These are phyloP conservation scores for Amiota communis DNA, from an alignment of 2,888 invertebrate species.

Conservation along the genomic window DNA sequence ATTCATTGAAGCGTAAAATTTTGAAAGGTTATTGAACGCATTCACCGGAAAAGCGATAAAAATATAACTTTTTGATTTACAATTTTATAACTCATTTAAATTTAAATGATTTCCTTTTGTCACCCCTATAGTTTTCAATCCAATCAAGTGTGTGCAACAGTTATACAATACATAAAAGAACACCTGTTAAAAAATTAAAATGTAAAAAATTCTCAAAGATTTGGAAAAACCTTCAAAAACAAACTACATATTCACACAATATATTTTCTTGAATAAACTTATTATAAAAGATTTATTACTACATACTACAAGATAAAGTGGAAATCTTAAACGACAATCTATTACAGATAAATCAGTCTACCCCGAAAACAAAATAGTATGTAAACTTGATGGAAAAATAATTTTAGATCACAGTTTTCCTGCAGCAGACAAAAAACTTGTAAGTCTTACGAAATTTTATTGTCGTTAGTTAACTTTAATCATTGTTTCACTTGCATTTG, in stretches of 20 bases:
- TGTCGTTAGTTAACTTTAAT: conserved; percentile 3
- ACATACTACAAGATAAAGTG: conserved; percentile 46
- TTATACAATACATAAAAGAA: too few species aligned
- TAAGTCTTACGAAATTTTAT: conserved; percentile 45
- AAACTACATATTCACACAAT: conserved; percentile 46
- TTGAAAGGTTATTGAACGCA: conserved; percentile 1
- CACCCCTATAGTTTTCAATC: too few species aligned
- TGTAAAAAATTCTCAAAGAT: too few species aligned
- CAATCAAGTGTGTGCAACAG: too few species aligned
- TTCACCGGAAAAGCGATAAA: conserved; percentile 24
- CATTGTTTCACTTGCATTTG: conserved; percentile 32
- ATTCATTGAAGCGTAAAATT: neutral
- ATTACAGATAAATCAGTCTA: conserved; percentile 42
- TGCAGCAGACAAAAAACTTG: neutral
- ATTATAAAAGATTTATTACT: conserved; percentile 56
- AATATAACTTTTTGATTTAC: conserved; percentile 5
- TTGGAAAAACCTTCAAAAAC: neutral
- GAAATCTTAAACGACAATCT: conserved; percentile 60
- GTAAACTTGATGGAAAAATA: conserved; percentile 3
- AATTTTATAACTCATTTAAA: conserved; percentile 8
- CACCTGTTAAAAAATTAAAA: too few species aligned
- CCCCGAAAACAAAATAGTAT: too few species aligned
- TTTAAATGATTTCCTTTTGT: conserved; percentile 7
- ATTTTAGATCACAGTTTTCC: neutral
- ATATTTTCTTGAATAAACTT: conserved; percentile 48